Conservation (phyloP, 2,888 invertebrate genomes). For the Sicus ferrugineus region DNA sequence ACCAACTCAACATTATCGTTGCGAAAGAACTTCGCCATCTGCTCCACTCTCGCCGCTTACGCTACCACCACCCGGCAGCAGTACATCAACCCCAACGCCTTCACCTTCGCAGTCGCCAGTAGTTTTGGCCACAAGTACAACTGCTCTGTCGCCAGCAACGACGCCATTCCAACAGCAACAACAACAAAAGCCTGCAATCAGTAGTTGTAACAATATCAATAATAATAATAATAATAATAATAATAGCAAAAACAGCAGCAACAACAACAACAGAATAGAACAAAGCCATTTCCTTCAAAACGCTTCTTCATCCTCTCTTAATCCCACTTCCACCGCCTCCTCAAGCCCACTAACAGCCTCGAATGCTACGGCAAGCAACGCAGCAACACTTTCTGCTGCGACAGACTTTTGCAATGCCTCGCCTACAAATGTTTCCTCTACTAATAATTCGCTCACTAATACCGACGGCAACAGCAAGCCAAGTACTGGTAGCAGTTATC, state of each 20-base stretch:
- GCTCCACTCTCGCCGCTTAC: conserved; percentile 45
- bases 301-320: conserved; percentile 33
- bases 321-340: conserved; percentile 42
- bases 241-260: conserved; percentile 40
- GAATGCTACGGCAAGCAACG: conserved; percentile 40
- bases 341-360: conserved; percentile 59
- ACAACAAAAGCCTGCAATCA: conserved; percentile 43
- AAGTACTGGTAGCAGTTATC: conserved; percentile 34
- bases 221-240: conserved; percentile 41
- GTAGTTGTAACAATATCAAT: conserved; percentile 44
- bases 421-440: conserved; percentile 26
- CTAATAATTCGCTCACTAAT: conserved; percentile 15
- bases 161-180: conserved; percentile 38
- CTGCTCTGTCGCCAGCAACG: conserved; percentile 42
- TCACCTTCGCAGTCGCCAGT: conserved; percentile 50
- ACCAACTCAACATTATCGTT: conserved; percentile 42
- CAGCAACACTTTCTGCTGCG: conserved; percentile 37
- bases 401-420: conserved; percentile 32
- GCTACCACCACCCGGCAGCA: conserved; percentile 44
- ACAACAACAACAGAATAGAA: conserved; percentile 42
- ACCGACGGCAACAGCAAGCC: conserved; percentile 31
- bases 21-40: conserved; percentile 43
- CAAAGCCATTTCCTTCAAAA: conserved; percentile 36
- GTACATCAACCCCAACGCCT: conserved; percentile 40
- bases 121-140: conserved; percentile 51